Base-by-base conservation (phyloP, 2,888 invertebrate genomes). In the Caenorhabditis sp. region DNA sequence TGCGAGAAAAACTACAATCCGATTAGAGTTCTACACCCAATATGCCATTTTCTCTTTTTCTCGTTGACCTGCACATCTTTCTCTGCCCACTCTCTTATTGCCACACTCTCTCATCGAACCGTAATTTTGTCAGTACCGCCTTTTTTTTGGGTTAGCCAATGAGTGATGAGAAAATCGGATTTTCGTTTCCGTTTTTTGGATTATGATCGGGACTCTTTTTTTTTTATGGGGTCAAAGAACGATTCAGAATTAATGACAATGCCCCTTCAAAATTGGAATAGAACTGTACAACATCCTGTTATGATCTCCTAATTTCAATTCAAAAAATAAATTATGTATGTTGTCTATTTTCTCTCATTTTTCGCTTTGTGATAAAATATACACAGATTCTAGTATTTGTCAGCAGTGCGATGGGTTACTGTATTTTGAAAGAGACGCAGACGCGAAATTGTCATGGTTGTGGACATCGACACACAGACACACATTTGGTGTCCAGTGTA, bases 41-140 rank as follows among this genome's bases (percentile, higher is more conserved):
- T 68, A 72, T 72, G 72, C 72, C 67, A 72, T 72, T 72, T 72
- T 50, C 58, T 67, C 63, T n/a, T n/a, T n/a, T 63, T 62, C 68
- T 27, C 56, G 62, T 57, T 54, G 57, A 58, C 54, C 67, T 60
- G 67, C 61, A 60, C 66, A 71, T 58, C 57, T 64, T 36, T 67
- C 36, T 36, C 56, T 20, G 10, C 26, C 10, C 38, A 38, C 63
- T 66, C 65, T 38, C 0, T n/a, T 5, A 21, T 63, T 36, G 25
- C 26, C 23, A 3, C n/a, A 20, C n/a, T 67, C 58, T 68, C 63
- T 72, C 17, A 3, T 27, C 65, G 26, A n/a, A 71, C 70, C 70
- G 70, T 70, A 70, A 53, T 36, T n/a, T n/a, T 60, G 53, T 54
- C 36, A 7, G 59, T 17, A 67, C 57, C 67, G 67, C 58, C 71